Base-by-base conservation (phyloP, 2,797 vertebrate species). In the Lithobates pipiens region DNA sequence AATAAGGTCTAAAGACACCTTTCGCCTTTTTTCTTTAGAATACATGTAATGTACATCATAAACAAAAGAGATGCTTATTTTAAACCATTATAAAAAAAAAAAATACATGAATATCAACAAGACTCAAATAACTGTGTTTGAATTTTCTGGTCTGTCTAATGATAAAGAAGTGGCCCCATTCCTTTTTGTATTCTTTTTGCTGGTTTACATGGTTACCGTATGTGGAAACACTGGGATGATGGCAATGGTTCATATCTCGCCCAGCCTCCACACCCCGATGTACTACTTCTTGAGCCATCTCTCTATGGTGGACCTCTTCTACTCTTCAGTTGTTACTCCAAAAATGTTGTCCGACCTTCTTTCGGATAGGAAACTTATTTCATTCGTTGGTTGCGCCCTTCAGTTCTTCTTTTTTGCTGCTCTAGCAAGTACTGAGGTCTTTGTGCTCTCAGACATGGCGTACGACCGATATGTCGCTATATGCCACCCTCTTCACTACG, bases 401-500 rank as follows among this genome's bases (percentile, higher is more conserved):
- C 91, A 91, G 65, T 85, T 91, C 27, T 85, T 89, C 23, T 86
- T 90, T 39, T 88, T 83, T 4, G 88, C 88, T 8, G 86, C 87
- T 9, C 44, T 89, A 74, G 89, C 77, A 70, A 86, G 71, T 0
- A 18, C 81, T n/a, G 91, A 90, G 73, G 89, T 89, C 81, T 27
- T 89, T 0, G 46, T 90, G 0, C 88, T 91, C 21, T 85, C 88
- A 0, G 77, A 86, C 80, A 90, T 90, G 91, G 88, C 88, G 0
- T 3, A 91, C 36, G 90, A 90, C 69, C 88, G 88, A n/a, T 91
- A 90, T 18, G 3, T 86, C 15, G 90, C 89, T 29, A 89, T 91
- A 79, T 90, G 85, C 34, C 85, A 89, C 29, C 89, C 89, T n/a
- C n/a, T n/a, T n/a, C n/a, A n/a, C n/a, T n/a, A n/a, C n/a, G n/a